Evolutionary conservation across 2,113 vertebrate genomes (phyloP), one percentile per base, ranked within the genome.

Genomic region (Labeo rohita): DNA sequence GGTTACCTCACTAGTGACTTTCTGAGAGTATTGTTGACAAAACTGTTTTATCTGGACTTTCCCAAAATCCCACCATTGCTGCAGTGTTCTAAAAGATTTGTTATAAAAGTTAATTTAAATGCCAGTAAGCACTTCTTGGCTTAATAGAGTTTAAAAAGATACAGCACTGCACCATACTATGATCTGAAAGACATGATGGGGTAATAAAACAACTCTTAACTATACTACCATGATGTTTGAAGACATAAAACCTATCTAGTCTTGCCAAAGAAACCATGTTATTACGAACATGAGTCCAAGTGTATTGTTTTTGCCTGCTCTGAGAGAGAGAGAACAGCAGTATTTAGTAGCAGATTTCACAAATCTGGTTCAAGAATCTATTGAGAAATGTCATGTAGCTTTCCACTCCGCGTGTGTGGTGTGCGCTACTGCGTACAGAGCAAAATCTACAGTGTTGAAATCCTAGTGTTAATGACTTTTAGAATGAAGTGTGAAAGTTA

Each of bases 51-150:
- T 28, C 10, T 63, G n/a, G 10, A 63, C n/a, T 23, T 63, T 63
- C 1, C 6, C 23, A 6, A 65, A 65, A 5, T 65, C 61, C 61
- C 4, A 65, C n/a, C 61, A 34, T 28, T 34, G 63, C 16, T 56
- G 52, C 13, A 56, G 1, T 5, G 50, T 15, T 13, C 12, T 4
- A 52, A 52, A 52, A 59, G 2, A 65, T 34, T 15, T 66, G 72
- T 36, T 47, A n/a, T n/a, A 68, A 39, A 45, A 8, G 28, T 56
- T n/a, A n/a, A 28, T 83, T 83, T 10, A 76, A 54, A 50, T 80
- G n/a, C 23, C 16, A 47, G 7, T 65, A 65, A 13, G 63, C 23
- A 66, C 28, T 66, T 6, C 34, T 34, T 66, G 28, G 59, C 59
- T 61, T 43, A 3, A 81, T 3, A 61, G 3, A 15, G 12, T 8